These are phyloP conservation scores for Aurelia sp. DNA, from an alignment of 30 jellyfish, hydroid and myxozoan species.

Conservation along the genomic window DNA sequence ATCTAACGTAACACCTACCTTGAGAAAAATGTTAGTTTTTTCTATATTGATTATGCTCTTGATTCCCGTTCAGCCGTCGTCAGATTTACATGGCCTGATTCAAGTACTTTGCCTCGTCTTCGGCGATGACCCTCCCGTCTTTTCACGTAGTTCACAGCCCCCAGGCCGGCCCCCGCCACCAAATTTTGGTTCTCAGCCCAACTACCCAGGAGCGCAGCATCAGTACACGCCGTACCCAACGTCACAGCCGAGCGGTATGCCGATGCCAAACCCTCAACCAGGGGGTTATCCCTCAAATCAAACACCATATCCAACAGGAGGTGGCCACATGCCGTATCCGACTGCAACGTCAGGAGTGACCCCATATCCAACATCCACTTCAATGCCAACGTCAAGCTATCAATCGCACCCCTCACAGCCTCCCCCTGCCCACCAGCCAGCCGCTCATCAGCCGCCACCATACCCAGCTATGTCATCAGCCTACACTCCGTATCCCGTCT, in stretches of 20 bases:
- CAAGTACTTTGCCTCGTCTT: slow-evolving; percentile 65
- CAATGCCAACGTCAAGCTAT: slow-evolving; percentile 53
- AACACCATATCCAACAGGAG: slow-evolving; percentile 40
- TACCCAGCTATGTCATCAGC: slow-evolving; percentile 41
- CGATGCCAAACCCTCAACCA: slow-evolving; percentile 68
- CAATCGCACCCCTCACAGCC: slow-evolving; percentile 44
- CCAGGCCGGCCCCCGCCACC: slow-evolving; percentile 85
- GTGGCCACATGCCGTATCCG: slow-evolving; percentile 48
- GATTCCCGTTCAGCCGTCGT: slow-evolving; percentile 40
- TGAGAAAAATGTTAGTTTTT: no score
- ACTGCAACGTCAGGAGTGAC: slow-evolving; percentile 4
- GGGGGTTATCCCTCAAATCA: slow-evolving; percentile 29
- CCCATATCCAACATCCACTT: slow-evolving; percentile 39
- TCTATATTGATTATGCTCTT: no score
- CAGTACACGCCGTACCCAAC: slow-evolving; percentile 74
- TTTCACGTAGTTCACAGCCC: slow-evolving; percentile 50
- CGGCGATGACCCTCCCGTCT: slow-evolving; percentile 93
- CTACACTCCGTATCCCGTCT: slow-evolving; percentile 7
- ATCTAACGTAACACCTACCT: no score
- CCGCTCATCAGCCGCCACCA: slow-evolving; percentile 35
- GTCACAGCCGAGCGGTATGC: slow-evolving; percentile 85
- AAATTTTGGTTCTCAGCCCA: slow-evolving; percentile 21
- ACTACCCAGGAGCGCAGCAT: slow-evolving; percentile 42
- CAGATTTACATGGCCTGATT: slow-evolving; percentile 68
- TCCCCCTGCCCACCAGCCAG: slow-evolving; percentile 43